phyloP scores from a whole-genome alignment of 2,113 vertebrate species.

The Crotalus helleri region DNA sequence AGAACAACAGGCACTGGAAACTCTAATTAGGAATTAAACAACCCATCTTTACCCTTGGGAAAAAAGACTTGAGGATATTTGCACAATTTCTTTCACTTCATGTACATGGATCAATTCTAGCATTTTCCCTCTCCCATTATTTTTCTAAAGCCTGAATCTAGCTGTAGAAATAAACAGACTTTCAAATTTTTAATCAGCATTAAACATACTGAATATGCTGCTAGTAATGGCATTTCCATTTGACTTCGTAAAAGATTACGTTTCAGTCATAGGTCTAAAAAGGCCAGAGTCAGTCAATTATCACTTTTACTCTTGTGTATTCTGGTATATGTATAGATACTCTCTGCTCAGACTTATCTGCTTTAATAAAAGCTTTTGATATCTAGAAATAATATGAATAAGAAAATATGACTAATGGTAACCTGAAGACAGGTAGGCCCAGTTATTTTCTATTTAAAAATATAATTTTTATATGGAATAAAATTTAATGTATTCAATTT shows the following conservation, averaged over 20 bases:
- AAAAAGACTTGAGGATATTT: background rate
- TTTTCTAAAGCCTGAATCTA: conserved; percentile 10
- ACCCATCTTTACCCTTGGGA: background rate
- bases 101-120: background rate
- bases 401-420: background rate
- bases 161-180: conserved; percentile 16
- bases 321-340: background rate
- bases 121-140: background rate
- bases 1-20: conserved; percentile 40
- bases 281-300: background rate
- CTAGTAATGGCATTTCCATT: background rate
- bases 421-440: background rate
- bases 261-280: background rate
- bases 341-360: background rate
- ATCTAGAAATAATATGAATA: background rate
- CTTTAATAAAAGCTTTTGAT: background rate
- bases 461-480: background rate
- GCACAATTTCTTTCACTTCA: background rate
- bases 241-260: background rate
- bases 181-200: conserved; percentile 19
- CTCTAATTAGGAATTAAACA: conserved; percentile 23
- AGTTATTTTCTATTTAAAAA: background rate
- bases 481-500: background rate
- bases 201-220: conserved; percentile 14
- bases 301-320: no score